phyloP scores from a whole-genome alignment of 2,888 invertebrate genomes.

The Andricus quercusramuli region DNA sequence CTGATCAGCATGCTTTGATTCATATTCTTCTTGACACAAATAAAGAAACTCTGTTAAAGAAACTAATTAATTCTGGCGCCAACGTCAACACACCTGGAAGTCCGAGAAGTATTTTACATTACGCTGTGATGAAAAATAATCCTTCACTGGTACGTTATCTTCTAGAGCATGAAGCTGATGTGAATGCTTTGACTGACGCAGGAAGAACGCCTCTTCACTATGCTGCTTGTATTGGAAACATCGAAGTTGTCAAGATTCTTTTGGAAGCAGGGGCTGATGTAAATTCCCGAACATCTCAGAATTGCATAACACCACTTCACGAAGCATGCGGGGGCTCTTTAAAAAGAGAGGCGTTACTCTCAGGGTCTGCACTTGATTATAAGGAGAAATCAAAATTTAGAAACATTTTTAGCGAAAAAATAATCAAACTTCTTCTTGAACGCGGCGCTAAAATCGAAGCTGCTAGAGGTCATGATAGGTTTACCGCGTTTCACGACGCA shows the following conservation, averaged over 20 bases:
- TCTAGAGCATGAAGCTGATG: background rate
- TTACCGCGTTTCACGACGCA: too few species aligned
- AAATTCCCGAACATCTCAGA: background rate
- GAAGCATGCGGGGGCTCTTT: background rate
- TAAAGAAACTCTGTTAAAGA: slow-evolving; percentile 76
- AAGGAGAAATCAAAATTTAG: too few species aligned
- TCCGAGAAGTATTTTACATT: slow-evolving; percentile 89
- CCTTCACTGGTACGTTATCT: background rate
- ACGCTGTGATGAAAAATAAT: slow-evolving; percentile 79
- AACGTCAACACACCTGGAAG: slow-evolving; percentile 84
- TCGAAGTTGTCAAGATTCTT: background rate
- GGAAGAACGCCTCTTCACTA: background rate
- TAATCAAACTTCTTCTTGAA: too few species aligned
- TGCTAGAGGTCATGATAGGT: too few species aligned
- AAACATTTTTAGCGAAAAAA: too few species aligned
- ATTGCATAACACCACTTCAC: background rate
- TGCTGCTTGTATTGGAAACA: background rate
- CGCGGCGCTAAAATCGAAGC: too few species aligned
- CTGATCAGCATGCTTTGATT: background rate
- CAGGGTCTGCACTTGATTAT: too few species aligned
- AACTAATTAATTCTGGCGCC: slow-evolving; percentile 83
- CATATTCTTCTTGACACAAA: background rate
- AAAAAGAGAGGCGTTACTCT: too few species aligned
- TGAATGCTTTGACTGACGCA: background rate
- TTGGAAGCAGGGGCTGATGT: background rate